Conservation (phyloP, 2,113 vertebrate species). For the Corydoras maculifer region DNA sequence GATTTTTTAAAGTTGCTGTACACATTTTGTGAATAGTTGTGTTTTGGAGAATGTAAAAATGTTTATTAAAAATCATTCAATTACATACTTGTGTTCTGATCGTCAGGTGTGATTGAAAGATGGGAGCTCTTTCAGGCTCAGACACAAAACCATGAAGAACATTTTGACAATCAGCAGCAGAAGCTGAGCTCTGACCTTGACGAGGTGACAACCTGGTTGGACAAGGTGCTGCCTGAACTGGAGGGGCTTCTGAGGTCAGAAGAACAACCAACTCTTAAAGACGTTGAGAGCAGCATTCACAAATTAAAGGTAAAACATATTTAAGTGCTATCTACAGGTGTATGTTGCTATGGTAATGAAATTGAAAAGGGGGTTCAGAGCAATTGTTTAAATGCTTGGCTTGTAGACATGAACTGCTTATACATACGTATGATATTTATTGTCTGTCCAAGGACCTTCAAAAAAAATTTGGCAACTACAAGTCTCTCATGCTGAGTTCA, state of each 20-base stretch:
- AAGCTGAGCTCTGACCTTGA: conserved; percentile 74
- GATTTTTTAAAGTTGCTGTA: too few species aligned
- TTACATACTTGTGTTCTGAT: background rate
- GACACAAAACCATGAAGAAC: conserved; percentile 46
- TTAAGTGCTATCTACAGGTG: too few species aligned
- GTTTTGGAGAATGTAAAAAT: too few species aligned
- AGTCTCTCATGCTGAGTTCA: conserved; percentile 75
- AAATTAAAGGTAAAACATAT: conserved; percentile 69
- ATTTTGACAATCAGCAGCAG: conserved; percentile 53
- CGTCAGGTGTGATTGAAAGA: conserved; percentile 77
- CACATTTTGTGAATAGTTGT: too few species aligned
- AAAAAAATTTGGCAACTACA: conserved; percentile 76
- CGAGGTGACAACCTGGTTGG: conserved; percentile 73
- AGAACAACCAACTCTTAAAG: conserved; percentile 53
- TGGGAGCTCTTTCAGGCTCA: conserved; percentile 82
- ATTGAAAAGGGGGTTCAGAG: too few species aligned
- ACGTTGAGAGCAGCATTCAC: conserved; percentile 65
- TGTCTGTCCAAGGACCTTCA: conserved; percentile 66
- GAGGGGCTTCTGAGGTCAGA: conserved; percentile 59
- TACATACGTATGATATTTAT: background rate
- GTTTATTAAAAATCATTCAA: too few species aligned
- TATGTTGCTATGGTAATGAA: too few species aligned
- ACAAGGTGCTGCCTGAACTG: conserved; percentile 69
- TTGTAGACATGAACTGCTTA: too few species aligned
- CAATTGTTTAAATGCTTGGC: too few species aligned